Evolutionary conservation across 1,140 invertebrate genomes (phyloP), one percentile per base, ranked within the genome.

Genomic region (Heliconius himera): DNA sequence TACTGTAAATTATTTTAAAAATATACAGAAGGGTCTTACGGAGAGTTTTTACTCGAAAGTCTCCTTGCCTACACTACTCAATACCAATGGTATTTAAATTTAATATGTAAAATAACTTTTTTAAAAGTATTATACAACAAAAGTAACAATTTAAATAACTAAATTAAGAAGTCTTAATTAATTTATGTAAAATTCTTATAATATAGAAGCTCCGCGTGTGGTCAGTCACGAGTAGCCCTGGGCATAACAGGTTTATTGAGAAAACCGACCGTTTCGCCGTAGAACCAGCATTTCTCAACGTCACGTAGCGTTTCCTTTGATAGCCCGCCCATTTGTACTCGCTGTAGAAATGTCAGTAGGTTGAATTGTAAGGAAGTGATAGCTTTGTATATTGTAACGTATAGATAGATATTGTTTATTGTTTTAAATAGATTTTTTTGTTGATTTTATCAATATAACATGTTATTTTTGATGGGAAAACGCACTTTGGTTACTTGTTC

Each of bases 241-340:
- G 60, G 13, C 60, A 56, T 81, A 81, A 87, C 86, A 81, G 83
- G 86, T 87, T 85, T 81, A 74, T 81, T 78, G 83, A 86, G 87
- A 82, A 87, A 88, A 88, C 87, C 87, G 86, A 85, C 81, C 85
- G 75, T 83, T 83, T 85, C 77, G 70, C 73, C 46, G 71, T 66
- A 74, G 79, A 73, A 66, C 74, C 74, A 80, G 75, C 79, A 81
- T 86, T 83, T 87, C 83, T 82, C 83, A 83, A 82, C 74, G 80
- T 41, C 73, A 78, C 80, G 60, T 51, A 76, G 70, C 79, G 72
- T 77, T 83, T 87, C 80, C 82, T 84, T 83, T 79, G 77, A 77
- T 46, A 66, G 41, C 41, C 79, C 79, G 71, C 79, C 76, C 76
- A 81, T 72, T 74, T 51, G 71, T 81, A 80, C 79, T 82, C 70